Evolutionary conservation across 2,888 invertebrate species (phyloP), one percentile per base, ranked within the genome.

Genomic region (Orthosia cruda): DNA sequence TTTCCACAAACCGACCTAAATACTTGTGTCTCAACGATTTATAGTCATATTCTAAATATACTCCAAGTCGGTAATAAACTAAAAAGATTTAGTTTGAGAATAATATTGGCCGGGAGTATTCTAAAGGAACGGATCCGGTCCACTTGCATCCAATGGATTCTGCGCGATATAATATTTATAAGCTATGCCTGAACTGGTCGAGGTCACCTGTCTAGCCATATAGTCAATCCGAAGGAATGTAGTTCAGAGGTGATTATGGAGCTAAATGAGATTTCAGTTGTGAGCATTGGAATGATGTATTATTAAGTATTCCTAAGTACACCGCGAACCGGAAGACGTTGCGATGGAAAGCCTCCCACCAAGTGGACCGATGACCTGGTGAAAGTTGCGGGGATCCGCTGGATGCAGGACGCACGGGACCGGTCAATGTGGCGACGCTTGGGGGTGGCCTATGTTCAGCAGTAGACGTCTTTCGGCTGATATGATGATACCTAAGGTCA

Each of bases 151-250:
- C n/a, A 68, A 76, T 77, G 58, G 67, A 76, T 82, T 82, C 62
- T 47, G 55, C 26, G 54, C 65, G 18, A 64, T 78, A 64, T 59
- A 76, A 68, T 82, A 79, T 79, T 79, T 82, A 79, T 68, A 55
- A 64, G 45, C 55, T 68, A 68, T 64, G 63, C 64, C 52, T 55
- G 64, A 83, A 65, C 26, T 65, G 47, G 12, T 64, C 55, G 64
- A 76, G 77, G 77, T 81, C 67, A 64, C 54, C 64, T 74, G 68
- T 77, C 77, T 77, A 49, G 54, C 40, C 47, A 40, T 54, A 54
- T 58, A 74, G 58, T 75, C 61, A 65, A 66, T 77, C 75, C 47
- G 15, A 16, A 81, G 40, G 62, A 79, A 68, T 82, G 50, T 82
- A 59, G 77, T 77, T 76, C 49, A 59, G 47, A 45, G 45, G 20